Conservation (phyloP, 2,113 vertebrate genomes). For the Tringa solitaria region DNA sequence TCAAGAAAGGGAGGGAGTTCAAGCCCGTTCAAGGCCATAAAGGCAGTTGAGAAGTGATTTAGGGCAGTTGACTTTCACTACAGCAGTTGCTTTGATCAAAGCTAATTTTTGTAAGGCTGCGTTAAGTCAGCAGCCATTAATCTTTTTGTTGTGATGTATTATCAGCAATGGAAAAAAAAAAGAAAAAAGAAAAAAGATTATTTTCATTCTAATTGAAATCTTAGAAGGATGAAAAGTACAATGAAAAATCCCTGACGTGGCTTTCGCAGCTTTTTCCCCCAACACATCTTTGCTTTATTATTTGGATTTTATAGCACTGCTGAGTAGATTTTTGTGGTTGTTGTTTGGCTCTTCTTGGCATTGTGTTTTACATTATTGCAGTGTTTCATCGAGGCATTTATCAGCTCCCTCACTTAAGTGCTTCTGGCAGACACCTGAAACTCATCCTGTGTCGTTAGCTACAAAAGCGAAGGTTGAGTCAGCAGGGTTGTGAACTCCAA, state of each 20-base stretch:
- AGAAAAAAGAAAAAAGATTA: neutral
- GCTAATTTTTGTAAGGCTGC: constrained; percentile 8
- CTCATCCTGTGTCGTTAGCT: neutral
- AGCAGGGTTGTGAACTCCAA: neutral
- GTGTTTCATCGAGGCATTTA: neutral
- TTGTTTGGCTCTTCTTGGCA: neutral
- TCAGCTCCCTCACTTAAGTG: neutral
- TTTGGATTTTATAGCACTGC: neutral
- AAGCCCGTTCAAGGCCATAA: neutral
- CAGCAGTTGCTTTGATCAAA: constrained; percentile 40
- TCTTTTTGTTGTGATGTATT: constrained; percentile 28
- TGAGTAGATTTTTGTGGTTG: neutral
- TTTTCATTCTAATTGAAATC: constrained; percentile 33
- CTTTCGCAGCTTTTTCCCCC: neutral
- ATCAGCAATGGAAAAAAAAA: neutral
- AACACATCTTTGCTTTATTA: neutral
- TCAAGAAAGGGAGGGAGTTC: constrained; percentile 14
- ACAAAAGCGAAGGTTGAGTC: neutral
- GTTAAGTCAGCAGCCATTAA: constrained; percentile 10
- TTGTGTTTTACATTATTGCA: neutral
- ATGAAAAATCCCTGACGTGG: neutral
- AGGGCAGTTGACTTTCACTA: constrained; percentile 2
- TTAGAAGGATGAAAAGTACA: neutral
- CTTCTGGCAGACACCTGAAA: neutral
- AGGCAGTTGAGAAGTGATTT: constrained; percentile 8